Base-by-base conservation (phyloP, 2,888 invertebrate genomes). In the Caenorhabditis plicata region DNA sequence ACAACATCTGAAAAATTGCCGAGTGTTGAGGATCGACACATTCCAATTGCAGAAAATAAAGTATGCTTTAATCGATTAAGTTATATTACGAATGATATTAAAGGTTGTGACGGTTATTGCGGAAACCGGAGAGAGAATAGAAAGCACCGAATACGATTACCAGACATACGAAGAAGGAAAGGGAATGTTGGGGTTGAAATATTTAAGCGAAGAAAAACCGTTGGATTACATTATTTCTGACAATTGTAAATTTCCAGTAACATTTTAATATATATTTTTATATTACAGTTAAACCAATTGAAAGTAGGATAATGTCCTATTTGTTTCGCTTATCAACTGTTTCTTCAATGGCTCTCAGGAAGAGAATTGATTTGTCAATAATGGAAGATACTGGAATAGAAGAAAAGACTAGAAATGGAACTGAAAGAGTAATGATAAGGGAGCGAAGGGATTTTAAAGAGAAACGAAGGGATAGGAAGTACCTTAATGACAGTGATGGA, bases 81-180 rank as follows among this genome's bases (percentile, higher is more conserved):
- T 39, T 4, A 23, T 23, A 5, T 4, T 22, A 3, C 23, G 4
- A 39, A 5, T 17, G 17, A 5, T 33, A 8, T 5, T 33, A 15
- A 2, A 40, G 5, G 40, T 27, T 4, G 27, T 40, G 3, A 40
- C 40, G 9, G 13, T 17, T 7, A 27, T 40, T n/a, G n/a, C n/a
- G n/a, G n/a, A n/a, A n/a, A n/a, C n/a, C n/a, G 47, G 47, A 7
- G 54, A 54, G n/a, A 54, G 32, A 11, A 38, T 51, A 17, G 53
- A 52, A 33, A n/a, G 32, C 2, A 15, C 15, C 11, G 52, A 52
- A 27, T 52, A 47, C 17, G 45, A 52, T 36, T 58, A 53, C 25
- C 41, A 58, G 20, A 40, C 44, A 20, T 53, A 47, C 33, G 48
- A 49, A 32, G 36, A 27, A n/a, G 58, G 58, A 26, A 49, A 58